Base-by-base conservation (phyloP, 2,797 vertebrate genomes). In the Mormyrus proboscirostris region DNA sequence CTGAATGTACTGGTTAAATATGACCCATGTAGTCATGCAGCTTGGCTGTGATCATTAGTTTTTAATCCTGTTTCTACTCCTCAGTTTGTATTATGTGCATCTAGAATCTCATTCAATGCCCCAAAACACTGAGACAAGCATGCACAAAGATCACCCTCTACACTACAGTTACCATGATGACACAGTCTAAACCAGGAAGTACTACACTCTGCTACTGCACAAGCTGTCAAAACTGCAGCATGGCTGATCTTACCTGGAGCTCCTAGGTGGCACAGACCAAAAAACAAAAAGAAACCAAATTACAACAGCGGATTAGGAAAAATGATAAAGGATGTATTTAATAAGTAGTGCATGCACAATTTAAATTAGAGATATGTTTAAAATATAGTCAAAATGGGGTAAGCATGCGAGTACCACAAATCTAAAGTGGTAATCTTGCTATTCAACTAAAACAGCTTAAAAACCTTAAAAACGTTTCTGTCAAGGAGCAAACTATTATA, bases 251-350 rank as follows among this genome's bases (percentile, higher is more conserved):
- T 99, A 99, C 98, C 98, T 99, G 98, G 93, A 99, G 97, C 95
- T 99, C 98, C 98, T 99, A 94, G 94, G 96, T 94, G 95, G 97
- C 97, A 94, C 95, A 96, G 94, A 96, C 96, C 96, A 97, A 95
- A 96, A 95, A 96, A 95, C 95, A 96, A 92, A 96, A 94, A 93
- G 82, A 92, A 89, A 91, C 91, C 91, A 92, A 86, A 73, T 89
- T 90, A 89, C 90, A 92, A 92, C 69, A 89, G 88, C 82, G 89
- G 73, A 55, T 90, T 89, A 89, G 89, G 90, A 90, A 89, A 87
- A 87, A 89, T 87, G 88, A 59, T 55, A 88, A 92, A 89, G 83
- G 79, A 55, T 87, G 85, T 29, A 50, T 53, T 29, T 50, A 55
- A 87, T 16, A 41, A 87, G 25, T 57, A 29, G 29, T 6, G 16